Conservation (phyloP, 64 coral and sea anemone genomes). For the Dendrophyllia cribrosa region DNA sequence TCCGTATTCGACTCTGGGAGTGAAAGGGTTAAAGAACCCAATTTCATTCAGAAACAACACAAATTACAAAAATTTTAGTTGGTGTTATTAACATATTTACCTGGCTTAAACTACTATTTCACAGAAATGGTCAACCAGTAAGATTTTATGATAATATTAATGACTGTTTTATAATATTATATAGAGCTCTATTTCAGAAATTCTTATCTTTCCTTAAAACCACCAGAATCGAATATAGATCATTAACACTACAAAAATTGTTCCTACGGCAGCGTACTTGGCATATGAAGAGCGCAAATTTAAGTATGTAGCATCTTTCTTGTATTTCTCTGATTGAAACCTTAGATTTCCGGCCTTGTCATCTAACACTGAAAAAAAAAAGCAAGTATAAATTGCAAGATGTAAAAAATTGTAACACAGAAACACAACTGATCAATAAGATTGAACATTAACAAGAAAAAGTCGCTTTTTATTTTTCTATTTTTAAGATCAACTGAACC, state of each 20-base stretch:
- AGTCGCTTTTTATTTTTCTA: too few relatives aligned
- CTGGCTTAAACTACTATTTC: not conserved
- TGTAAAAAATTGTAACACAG: not conserved
- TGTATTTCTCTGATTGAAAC: constrained; percentile 97
- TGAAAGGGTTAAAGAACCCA: too few relatives aligned
- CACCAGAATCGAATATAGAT: constrained; percentile 99
- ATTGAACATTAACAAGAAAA: too few relatives aligned
- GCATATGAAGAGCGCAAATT: constrained; percentile 97
- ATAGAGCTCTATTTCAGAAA: constrained; percentile 32
- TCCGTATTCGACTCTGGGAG: too few relatives aligned
- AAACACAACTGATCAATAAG: not conserved
- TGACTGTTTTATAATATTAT: not conserved
- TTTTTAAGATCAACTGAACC: too few relatives aligned
- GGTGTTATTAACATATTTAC: not conserved
- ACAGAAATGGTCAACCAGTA: not conserved
- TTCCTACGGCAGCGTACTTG: constrained; percentile 96
- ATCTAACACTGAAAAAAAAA: constrained; percentile 85
- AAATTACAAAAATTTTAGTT: not conserved
- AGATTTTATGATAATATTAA: not conserved
- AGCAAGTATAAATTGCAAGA: not conserved
- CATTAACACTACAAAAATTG: constrained; percentile 87
- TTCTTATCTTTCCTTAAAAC: constrained; percentile 69
- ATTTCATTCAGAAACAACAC: too few relatives aligned
- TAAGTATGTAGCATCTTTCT: constrained; percentile 97
- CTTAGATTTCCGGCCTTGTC: constrained; percentile 98